Evolutionary conservation across 2,113 vertebrate species (phyloP), one percentile per base, ranked within the genome.

Genomic region (Isichthys henryi): DNA sequence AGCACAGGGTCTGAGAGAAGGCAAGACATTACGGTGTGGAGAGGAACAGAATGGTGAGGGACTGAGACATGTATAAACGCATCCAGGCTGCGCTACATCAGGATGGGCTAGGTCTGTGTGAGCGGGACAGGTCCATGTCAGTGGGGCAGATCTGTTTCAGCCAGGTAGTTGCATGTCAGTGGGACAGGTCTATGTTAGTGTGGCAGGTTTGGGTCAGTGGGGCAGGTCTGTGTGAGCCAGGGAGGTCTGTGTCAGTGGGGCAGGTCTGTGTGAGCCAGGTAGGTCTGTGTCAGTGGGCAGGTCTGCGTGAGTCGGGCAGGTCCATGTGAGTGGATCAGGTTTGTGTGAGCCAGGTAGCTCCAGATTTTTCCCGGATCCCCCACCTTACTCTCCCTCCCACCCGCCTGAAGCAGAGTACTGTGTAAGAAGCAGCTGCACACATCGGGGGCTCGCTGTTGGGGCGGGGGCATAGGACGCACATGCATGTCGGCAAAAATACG

Each of bases 391-490:
- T 66, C 74, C 70, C 74, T 90, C 39, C 90, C 56, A 7, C 74
- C 74, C 39, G 1, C 4, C 88, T 82, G 70, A 31, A 87, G 58
- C 89, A 31, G 48, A 23, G 52, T 48, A 48, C 77, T 88, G 86
- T 90, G 46, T 82, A 11, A 88, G 58, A 80, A 88, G 66, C 89
- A 87, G 15, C 53, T 56, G 87, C 31, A 48, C 77, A 46, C 77
- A 91, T 88, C 23, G 49, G 70, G 62, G 89, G 70, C 70, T 66
- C 15, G 48, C 45, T 27, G 17, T 27, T 53, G 49, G 85, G 35
- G 3, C 0, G 9, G 31, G 48, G 46, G n/a, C 58, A 17, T 11
- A 21, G 58, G 23, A 27, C 49, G 5, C 23, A 56, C 27, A 58
- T 43, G 52, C 35, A 15, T 56, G 52, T 62, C 62, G 27, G 8